Conservation (phyloP, 1,140 invertebrate genomes). For the Papilio aristodemus region DNA sequence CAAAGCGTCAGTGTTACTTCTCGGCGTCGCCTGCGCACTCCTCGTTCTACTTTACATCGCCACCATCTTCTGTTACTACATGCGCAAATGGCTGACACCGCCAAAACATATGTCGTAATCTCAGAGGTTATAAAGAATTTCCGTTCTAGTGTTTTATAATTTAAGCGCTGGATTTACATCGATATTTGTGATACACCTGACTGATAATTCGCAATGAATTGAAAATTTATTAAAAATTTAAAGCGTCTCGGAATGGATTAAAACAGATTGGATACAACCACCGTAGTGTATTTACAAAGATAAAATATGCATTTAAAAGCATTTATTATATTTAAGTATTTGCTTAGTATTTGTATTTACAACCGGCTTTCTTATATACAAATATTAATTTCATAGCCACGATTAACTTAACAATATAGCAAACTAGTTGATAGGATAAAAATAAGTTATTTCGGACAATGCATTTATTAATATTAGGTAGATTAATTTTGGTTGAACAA, state of each 20-base stretch:
- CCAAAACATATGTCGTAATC: slow-evolving; percentile 88
- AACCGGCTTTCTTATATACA: slow-evolving; percentile 33
- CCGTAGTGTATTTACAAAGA: slow-evolving; percentile 67
- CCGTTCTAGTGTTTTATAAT: slow-evolving; percentile 35
- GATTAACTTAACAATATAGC: slow-evolving; percentile 37
- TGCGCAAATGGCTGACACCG: slow-evolving; percentile 93
- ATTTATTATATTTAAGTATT: slow-evolving; percentile 70
- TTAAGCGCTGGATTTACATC: slow-evolving; percentile 47
- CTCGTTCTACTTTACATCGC: slow-evolving; percentile 94
- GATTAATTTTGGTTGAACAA: slow-evolving; percentile 33
- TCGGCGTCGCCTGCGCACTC: slow-evolving; percentile 93
- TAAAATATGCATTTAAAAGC: slow-evolving; percentile 74
- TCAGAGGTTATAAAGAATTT: slow-evolving; percentile 32
- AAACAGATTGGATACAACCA: slow-evolving; percentile 48
- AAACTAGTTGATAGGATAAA: slow-evolving; percentile 38
- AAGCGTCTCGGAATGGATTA: neutral
- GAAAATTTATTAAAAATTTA: neutral
- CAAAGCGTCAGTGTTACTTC: slow-evolving; percentile 91
- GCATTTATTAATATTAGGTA: slow-evolving; percentile 62
- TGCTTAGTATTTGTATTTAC: slow-evolving; percentile 30
- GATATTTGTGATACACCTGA: slow-evolving; percentile 71
- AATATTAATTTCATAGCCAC: slow-evolving; percentile 21
- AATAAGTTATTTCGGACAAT: slow-evolving; percentile 46
- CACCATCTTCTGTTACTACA: slow-evolving; percentile 94
- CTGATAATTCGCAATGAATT: slow-evolving; percentile 45